These are phyloP conservation scores for Poecilia wingei DNA, from an alignment of 2,797 vertebrate species.

Conservation along the genomic window DNA sequence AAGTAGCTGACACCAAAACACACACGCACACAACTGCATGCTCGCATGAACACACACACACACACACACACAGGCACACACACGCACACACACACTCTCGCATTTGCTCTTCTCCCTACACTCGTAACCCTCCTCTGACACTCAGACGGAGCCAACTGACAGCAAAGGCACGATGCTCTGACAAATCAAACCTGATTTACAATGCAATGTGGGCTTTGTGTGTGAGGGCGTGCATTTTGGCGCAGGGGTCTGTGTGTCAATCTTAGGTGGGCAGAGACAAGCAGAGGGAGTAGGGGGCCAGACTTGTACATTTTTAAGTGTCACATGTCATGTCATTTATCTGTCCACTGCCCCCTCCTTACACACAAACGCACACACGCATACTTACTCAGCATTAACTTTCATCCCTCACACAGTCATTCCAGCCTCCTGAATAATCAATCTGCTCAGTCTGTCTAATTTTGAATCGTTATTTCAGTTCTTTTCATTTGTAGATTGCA, in stretches of 20 bases:
- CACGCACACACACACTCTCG: constrained; percentile 32
- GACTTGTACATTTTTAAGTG: constrained; percentile 70
- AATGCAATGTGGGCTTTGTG: constrained; percentile 45
- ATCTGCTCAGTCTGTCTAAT: constrained; percentile 49
- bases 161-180: constrained; percentile 69
- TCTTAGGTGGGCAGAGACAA: constrained; percentile 41
- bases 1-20: constrained; percentile 55
- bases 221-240: constrained; percentile 15
- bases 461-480: constrained; percentile 34
- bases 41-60: constrained; percentile 28
- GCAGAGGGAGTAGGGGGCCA: constrained; percentile 66
- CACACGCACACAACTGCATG: constrained; percentile 27
- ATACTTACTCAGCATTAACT: constrained; percentile 16
- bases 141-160: constrained; percentile 67
- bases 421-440: constrained; percentile 53
- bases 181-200: constrained; percentile 79
- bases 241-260: constrained; percentile 30
- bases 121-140: constrained; percentile 72
- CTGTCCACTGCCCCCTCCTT: constrained; percentile 15
- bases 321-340: constrained; percentile 67
- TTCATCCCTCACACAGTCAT: constrained; percentile 38
- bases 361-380: constrained; percentile 1
- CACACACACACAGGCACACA: constrained; percentile 29
- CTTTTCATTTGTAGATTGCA: constrained; percentile 36
- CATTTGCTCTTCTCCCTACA: constrained; percentile 63